Base-by-base conservation (phyloP, 92 coral and sea anemone genomes). In the Palythoa grandis region DNA sequence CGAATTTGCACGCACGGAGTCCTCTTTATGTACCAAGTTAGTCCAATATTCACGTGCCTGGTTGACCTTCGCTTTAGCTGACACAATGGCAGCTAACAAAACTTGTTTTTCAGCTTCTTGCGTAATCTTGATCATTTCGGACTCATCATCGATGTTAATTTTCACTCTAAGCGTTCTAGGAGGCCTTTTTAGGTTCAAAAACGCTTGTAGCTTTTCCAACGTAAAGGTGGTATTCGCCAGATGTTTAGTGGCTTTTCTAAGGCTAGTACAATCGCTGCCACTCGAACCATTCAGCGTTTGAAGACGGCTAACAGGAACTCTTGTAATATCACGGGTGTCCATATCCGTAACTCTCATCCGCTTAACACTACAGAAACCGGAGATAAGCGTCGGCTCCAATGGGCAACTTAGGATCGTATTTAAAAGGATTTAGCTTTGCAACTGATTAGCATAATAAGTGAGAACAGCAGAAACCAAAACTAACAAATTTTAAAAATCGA, bases 211-310 rank as follows among this genome's bases (percentile, higher is more conserved):
- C n/a, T n/a, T n/a, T 38, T 69, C 74, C 74, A 69, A 11, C 24
- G 35, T 25, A n/a, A 69, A 2, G 35, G 4, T 25, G 14, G 38
- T 38, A 69, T 38, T 69, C 9, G 40, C 74, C 5, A 69, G 74
- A 23, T 69, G 14, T 38, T 69, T 69, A 5, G 74, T 69, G 39
- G 74, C 74, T 15, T 69, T 69, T 69, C 40, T 69, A 15, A 69
- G 17, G 74, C 16, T 69, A 68, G 35, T 20, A 25, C 14, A 25
- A 69, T 69, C 74, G 74, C 74, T 69, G 74, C 74, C 74, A 29
- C 48, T 23, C 47, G 74, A 7, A 12, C 74, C 74, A 38, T 25
- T 3, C 39, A 29, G 39, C 39, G 74, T 53, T 10, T 53, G 58
- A 53, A 53, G 58, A 53, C 58, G 58, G 58, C 58, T 3, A 2